These are phyloP conservation scores for Pangasianodon hypophthalmus DNA, from an alignment of 2,113 vertebrate species.

Conservation along the genomic window DNA sequence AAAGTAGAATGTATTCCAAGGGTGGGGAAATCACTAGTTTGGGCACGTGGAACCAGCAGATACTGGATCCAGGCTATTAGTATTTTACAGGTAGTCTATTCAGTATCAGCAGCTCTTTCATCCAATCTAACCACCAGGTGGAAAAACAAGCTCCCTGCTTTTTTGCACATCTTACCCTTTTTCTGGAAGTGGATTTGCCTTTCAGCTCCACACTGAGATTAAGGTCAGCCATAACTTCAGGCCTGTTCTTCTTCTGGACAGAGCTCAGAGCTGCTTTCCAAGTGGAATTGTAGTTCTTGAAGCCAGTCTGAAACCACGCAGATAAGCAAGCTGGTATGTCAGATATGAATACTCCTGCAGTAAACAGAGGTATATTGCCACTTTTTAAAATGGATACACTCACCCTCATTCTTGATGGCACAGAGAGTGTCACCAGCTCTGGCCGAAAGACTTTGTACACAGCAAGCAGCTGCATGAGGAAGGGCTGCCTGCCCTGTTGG, in stretches of 20 bases:
- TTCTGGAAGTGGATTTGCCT: slow-evolving; percentile 58
- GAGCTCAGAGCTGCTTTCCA: slow-evolving; percentile 79
- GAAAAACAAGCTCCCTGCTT: not conserved
- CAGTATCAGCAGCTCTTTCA: not conserved
- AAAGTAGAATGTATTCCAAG: not conserved
- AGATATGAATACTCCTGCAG: not conserved
- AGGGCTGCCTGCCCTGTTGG: slow-evolving; percentile 80
- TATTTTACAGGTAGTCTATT: not conserved
- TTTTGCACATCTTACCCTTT: slow-evolving; percentile 66
- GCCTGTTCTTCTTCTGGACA: slow-evolving; percentile 73
- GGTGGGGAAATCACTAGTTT: not conserved
- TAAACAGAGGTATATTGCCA: not conserved
- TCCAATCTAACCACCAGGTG: not conserved
- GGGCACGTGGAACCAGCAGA: not conserved
- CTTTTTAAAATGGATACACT: slow-evolving; percentile 46
- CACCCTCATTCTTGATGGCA: slow-evolving; percentile 82
- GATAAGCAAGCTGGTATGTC: slow-evolving; percentile 26
- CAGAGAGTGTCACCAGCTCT: slow-evolving; percentile 79
- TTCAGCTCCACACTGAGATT: slow-evolving; percentile 46
- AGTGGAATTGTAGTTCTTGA: slow-evolving; percentile 77
- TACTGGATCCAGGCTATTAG: not conserved
- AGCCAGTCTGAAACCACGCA: slow-evolving; percentile 74
- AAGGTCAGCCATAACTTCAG: slow-evolving; percentile 44
- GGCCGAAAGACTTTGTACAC: slow-evolving; percentile 88
- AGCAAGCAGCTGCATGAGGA: slow-evolving; percentile 84